Evolutionary conservation across 1,140 invertebrate species (phyloP), one percentile per base, ranked within the genome.

Genomic region (Mycetomoellerius zeteki): DNA sequence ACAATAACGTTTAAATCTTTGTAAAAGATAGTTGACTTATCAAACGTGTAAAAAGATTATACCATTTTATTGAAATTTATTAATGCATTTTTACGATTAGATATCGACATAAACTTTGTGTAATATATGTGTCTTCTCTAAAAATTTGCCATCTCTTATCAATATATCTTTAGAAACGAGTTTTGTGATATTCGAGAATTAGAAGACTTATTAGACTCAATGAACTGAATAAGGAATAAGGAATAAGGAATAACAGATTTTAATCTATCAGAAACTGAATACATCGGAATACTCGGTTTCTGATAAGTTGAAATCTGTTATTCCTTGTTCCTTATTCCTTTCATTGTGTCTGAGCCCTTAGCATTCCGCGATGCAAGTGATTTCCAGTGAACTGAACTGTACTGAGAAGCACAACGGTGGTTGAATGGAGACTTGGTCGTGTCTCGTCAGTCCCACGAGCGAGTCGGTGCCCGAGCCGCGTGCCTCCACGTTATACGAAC

Each of bases 321-420:
- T 43, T 43, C 37, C 37, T 0, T 43, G 2, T 43, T 43, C 37
- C 37, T 43, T 43, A 43, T 43, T 43, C 10, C 8, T 43, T 43
- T 43, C 37, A 3, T 43, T 43, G 37, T 43, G 37, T 43, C 37
- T 12, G 2, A 43, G 8, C 37, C 37, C 8, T 43, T 43, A 91
- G 88, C 89, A 94, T 94, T 94, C 93, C 89, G 50, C 86, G 69
- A 37, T 76, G 88, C 75, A 65, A 30, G 33, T 37, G 62, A 75
- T 92, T 94, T 93, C 89, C 91, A 93, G 72, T 86, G 93, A 94
- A 94, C 92, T 85, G 91, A 94, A 93, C 94, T 93, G 91, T 93
- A 93, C 93, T 82, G 88, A 85, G 92, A 92, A 92, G 64, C 43
- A 71, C 43, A 69, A 86, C 69, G 64, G 69, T 19, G 56, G 24